These are phyloP conservation scores for Drosophila ercepeae DNA, from an alignment of 1,140 invertebrate species.

Conservation along the genomic window DNA sequence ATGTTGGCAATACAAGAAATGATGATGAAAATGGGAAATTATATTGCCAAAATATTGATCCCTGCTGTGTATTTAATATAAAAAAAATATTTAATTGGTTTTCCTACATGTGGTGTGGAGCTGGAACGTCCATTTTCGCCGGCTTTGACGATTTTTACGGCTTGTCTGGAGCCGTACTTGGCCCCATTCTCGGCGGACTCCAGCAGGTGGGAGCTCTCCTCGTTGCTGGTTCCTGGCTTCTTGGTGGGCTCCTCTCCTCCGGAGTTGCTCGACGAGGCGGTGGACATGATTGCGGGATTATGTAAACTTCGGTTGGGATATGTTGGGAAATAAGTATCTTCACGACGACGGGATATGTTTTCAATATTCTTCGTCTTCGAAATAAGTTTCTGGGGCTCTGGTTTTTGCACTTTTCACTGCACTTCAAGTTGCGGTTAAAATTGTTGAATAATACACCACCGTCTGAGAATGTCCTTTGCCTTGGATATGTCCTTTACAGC, in stretches of 20 bases:
- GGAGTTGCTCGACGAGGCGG: conserved; percentile 65
- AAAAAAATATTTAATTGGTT: conserved; percentile 1
- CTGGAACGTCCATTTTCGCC: conserved; percentile 52
- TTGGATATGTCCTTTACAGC: conserved; percentile 62
- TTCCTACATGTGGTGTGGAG: conserved; percentile 54
- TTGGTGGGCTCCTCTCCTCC: conserved; percentile 56
- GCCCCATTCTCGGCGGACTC: conserved; percentile 71
- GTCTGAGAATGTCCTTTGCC: conserved; percentile 59
- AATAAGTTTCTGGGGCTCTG: neutral
- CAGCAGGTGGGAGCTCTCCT: conserved; percentile 81
- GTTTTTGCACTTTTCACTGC: conserved; percentile 14
- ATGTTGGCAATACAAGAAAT: neutral
- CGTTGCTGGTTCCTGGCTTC: conserved; percentile 53
- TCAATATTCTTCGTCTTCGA: conserved; percentile 16
- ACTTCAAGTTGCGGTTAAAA: conserved; percentile 14
- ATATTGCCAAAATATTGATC: neutral
- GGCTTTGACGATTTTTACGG: conserved; percentile 73
- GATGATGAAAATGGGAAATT: neutral
- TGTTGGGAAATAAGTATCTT: conserved; percentile 25
- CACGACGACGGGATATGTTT: conserved; percentile 57
- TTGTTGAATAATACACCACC: conserved; percentile 60
- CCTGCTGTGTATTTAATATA: neutral
- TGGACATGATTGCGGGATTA: conserved; percentile 62
- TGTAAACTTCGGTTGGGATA: conserved; percentile 46
- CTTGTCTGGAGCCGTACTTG: conserved; percentile 79